These are phyloP conservation scores for Cordylochernes scorpioides DNA, from an alignment of 2,888 invertebrate species.

Conservation along the genomic window DNA sequence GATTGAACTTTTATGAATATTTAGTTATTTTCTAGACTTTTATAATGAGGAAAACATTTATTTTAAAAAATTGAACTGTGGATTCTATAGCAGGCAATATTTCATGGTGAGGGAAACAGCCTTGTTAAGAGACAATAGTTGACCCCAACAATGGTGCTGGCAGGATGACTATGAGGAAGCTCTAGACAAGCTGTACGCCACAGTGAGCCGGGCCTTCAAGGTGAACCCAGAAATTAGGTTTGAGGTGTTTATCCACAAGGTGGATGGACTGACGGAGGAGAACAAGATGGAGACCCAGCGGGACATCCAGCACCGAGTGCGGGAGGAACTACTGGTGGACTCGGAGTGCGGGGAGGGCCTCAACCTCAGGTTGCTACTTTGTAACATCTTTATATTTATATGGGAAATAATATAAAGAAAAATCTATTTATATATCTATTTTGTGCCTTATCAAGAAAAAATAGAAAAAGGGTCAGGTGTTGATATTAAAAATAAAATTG, in stretches of 20 bases:
- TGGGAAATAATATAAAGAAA: too few relatives aligned
- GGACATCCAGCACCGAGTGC: constrained; percentile 87
- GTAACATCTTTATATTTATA: background rate
- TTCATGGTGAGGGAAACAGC: too few relatives aligned
- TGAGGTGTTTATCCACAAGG: constrained; percentile 95
- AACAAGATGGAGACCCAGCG: constrained; percentile 96
- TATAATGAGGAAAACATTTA: background rate
- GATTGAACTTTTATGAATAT: background rate
- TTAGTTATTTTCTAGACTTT: background rate
- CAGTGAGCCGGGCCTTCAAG: constrained; percentile 78
- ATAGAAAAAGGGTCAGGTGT: too few relatives aligned
- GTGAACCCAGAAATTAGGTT: constrained; percentile 87
- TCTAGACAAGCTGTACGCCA: constrained; percentile 61
- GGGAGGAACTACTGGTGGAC: constrained; percentile 73
- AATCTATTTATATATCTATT: too few relatives aligned
- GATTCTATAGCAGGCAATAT: background rate
- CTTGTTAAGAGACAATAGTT: too few relatives aligned
- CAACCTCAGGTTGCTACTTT: constrained; percentile 19
- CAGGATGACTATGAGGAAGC: constrained; percentile 94
- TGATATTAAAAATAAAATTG: too few relatives aligned
- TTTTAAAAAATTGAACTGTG: background rate
- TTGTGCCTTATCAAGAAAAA: too few relatives aligned
- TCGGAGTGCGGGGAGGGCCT: too few relatives aligned
- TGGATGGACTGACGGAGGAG: constrained; percentile 94
- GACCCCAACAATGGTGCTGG: background rate